Evolutionary conservation across 2,113 vertebrate genomes (phyloP), one percentile per base, ranked within the genome.

Genomic region (Corythaeola cristata): DNA sequence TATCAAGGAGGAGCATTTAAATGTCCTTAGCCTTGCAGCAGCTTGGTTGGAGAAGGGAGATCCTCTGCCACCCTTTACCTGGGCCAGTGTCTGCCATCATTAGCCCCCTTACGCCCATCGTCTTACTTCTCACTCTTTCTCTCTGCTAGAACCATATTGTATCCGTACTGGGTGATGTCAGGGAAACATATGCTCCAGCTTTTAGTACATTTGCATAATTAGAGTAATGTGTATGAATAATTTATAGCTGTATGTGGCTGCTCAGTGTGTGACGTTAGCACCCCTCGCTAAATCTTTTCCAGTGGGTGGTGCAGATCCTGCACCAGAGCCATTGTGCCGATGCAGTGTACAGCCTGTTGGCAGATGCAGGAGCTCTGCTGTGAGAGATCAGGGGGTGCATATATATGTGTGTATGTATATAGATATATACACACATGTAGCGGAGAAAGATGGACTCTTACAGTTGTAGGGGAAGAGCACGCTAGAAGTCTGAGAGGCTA

Each of bases 141-240:
- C 68, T 93, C 75, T 93, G 83, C 71, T 93, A 89, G 83, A 95
- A 89, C 96, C 97, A 96, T 95, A 98, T 97, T 97, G 98, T 96
- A 94, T 96, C 90, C 30, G 87, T 96, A 90, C 94, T 98, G 78
- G 69, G 44, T 93, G 97, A 97, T 96, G 97, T 97, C 94, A 96
- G 96, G 95, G 95, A 98, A 96, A 82, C 98, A 98, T 98, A 98
- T 98, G 98, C 97, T 98, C 94, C 75, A 97, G 96, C 96, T 97
- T 97, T 97, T 95, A 97, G 96, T 98, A 98, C 85, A 97, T 98
- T 98, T 98, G 84, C 98, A 98, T 98, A 98, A 98, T 98, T 98
- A 98, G 95, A 96, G 94, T 98, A 98, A 98, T 99, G 97, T 97
- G 96, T 97, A 98, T 99, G 97, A 98, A 99, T 99, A 98, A 99